Evolutionary conservation across 2,888 invertebrate genomes (phyloP).

Genomic region (Nematopogon swammerdamellus): DNA sequence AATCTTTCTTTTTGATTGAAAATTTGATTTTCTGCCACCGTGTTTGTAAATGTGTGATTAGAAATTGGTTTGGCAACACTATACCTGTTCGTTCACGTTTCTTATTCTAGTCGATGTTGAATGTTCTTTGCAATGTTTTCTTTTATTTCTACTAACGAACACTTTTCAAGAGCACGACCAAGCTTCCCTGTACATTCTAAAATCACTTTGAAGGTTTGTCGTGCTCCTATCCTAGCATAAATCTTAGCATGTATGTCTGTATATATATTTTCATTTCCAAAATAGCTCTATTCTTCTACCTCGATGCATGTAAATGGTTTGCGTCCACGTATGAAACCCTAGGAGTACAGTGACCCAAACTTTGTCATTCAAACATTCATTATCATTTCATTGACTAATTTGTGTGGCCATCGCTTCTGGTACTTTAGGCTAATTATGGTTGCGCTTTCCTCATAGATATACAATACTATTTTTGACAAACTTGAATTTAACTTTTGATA

Average conservation of each 20-base stretch:
- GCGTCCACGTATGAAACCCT: too few relatives aligned
- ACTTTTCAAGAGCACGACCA: background rate
- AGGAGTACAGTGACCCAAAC: background rate
- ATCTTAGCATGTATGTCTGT: background rate
- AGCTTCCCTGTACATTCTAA: background rate
- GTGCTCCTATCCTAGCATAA: background rate
- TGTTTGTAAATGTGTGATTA: too few relatives aligned
- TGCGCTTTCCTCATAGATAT: too few relatives aligned
- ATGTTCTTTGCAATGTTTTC: slow-evolving; percentile 53
- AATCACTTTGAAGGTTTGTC: background rate
- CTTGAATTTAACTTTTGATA: too few relatives aligned
- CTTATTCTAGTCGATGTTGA: background rate
- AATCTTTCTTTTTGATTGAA: too few relatives aligned
- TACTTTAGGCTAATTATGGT: too few relatives aligned
- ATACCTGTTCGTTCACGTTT: too few relatives aligned
- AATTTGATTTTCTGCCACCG: too few relatives aligned
- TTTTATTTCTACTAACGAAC: slow-evolving; percentile 3
- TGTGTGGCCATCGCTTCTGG: slow-evolving; percentile 34
- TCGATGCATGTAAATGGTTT: background rate
- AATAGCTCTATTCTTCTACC: background rate
- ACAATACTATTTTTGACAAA: too few relatives aligned
- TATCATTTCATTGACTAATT: slow-evolving; percentile 27
- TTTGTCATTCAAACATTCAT: background rate
- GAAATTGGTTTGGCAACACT: too few relatives aligned
- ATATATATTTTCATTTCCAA: background rate